Conservation (phyloP, 2,888 invertebrate species). For the Notocelia uddmanniana region DNA sequence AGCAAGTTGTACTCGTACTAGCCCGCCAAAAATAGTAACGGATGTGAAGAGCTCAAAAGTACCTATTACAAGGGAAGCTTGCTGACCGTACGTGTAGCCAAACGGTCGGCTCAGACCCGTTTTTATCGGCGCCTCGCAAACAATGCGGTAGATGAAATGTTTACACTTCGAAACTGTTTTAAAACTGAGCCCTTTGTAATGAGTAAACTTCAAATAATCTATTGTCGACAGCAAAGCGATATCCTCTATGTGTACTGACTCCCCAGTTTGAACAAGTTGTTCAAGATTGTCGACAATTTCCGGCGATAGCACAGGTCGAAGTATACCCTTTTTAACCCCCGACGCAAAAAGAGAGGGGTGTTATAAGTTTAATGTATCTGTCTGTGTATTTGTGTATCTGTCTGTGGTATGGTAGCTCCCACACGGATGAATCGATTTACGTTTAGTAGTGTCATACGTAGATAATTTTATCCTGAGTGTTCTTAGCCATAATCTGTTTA, state of each 20-base stretch:
- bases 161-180: slow-evolving; percentile 32
- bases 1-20: no score
- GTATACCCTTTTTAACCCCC: neutral
- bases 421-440: no score
- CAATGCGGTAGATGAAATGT: slow-evolving; percentile 24
- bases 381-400: no score
- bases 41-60: no score
- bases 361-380: no score
- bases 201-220: slow-evolving; percentile 29
- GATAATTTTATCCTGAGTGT: no score
- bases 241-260: neutral
- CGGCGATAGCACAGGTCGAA: neutral
- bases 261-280: slow-evolving; percentile 21
- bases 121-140: slow-evolving; percentile 16
- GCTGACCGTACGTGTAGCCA: neutral
- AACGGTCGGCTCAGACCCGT: slow-evolving; percentile 8
- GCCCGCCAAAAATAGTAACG: no score
- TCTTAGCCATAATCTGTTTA: no score
- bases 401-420: no score
- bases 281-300: slow-evolving; percentile 25
- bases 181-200: slow-evolving; percentile 39
- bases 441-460: no score
- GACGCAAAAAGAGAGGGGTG: no score
- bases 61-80: no score
- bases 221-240: slow-evolving; percentile 15